A percentile compares a stretch with the other conserved stretches of the same genome.
These are phyloP conservation scores for Daphoenositta chrysoptera DNA, from an alignment of 2,113 vertebrate genomes.

Conservation along the genomic window DNA sequence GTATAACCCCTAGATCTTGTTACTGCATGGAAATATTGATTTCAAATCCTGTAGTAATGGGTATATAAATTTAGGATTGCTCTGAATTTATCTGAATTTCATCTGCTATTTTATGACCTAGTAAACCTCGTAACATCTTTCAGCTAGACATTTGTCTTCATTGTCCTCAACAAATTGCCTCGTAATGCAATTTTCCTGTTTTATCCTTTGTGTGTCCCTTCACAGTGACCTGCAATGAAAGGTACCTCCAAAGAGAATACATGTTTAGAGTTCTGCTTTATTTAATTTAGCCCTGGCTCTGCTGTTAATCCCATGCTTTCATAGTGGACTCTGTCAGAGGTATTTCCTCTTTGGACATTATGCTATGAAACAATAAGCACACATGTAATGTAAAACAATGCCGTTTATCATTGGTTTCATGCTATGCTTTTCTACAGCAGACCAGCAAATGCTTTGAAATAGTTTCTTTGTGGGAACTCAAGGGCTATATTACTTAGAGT, in stretches of 20 bases:
- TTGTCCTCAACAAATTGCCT: neutral
- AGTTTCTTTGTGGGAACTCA: slow-evolving; percentile 6
- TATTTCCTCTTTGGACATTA: neutral
- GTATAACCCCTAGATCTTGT: neutral
- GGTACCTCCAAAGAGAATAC: neutral
- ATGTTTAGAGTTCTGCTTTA: neutral
- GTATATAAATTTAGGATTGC: neutral
- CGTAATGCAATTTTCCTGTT: neutral
- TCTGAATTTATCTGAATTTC: neutral
- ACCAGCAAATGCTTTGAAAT: neutral
- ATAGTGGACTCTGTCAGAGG: neutral
- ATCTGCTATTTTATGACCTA: neutral
- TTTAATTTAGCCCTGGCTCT: neutral
- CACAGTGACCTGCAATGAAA: neutral
- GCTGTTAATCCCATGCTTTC: neutral
- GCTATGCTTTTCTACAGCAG: neutral
- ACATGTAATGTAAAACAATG: neutral
- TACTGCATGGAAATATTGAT: neutral
- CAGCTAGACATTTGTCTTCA: neutral
- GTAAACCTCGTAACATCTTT: neutral
- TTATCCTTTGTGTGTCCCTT: neutral
- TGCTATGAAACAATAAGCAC: neutral
- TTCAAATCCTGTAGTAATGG: neutral
- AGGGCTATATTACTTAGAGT: neutral
- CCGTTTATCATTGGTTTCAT: neutral